Conservation (phyloP, 2,888 invertebrate genomes). For the Leptodirus hochenwartii region DNA sequence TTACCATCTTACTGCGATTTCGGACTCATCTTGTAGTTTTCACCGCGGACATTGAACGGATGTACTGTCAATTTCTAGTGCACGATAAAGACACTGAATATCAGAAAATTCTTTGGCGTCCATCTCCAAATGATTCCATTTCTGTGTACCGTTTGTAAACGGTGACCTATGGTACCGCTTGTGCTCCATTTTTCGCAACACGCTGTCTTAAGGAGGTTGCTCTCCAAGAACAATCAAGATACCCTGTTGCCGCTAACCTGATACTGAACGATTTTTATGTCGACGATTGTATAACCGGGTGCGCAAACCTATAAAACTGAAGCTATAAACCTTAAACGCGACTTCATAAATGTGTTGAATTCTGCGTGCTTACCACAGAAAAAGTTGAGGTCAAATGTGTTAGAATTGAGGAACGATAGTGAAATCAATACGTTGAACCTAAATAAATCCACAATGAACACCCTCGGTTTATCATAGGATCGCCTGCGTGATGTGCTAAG, state of each 20-base stretch:
- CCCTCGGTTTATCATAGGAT: no score
- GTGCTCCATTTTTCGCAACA: constrained; percentile 6
- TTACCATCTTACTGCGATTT: not conserved
- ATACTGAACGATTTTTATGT: constrained; percentile 12
- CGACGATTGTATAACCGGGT: constrained; percentile 10
- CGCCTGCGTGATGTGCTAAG: no score
- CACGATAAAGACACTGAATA: not conserved
- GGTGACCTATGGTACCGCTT: constrained; percentile 8
- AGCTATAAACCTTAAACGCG: no score
- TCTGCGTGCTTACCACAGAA: no score
- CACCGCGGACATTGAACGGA: constrained; percentile 7
- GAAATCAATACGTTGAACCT: no score
- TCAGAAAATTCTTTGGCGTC: constrained; percentile 3
- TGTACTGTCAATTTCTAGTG: constrained; percentile 7
- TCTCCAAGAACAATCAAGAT: constrained; percentile 1
- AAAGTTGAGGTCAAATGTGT: no score
- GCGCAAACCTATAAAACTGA: no score
- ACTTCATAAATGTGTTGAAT: no score
- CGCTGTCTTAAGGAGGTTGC: constrained; percentile 9
- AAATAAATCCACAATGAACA: no score
- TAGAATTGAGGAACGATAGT: no score
- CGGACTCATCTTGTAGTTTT: constrained; percentile 1
- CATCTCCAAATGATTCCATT: constrained; percentile 4
- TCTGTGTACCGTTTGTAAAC: constrained; percentile 5
- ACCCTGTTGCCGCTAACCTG: constrained; percentile 6